Conservation (phyloP, 2,113 vertebrate genomes). For the Hemibagrus wyckioides region DNA sequence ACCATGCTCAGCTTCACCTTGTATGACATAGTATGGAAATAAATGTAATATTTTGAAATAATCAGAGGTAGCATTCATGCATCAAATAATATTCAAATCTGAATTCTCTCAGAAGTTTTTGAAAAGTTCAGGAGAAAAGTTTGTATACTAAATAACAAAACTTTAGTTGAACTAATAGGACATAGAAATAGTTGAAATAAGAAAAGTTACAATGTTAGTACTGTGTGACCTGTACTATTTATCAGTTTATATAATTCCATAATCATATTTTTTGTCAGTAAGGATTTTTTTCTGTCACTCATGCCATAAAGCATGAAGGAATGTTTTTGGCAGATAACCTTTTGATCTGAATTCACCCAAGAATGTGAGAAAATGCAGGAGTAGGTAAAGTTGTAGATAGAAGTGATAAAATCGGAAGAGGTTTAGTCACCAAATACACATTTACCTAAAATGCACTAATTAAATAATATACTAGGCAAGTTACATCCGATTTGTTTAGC, state of each 20-base stretch:
- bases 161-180: neutral
- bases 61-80: neutral
- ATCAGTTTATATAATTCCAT: neutral
- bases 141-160: neutral
- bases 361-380: conserved; percentile 58
- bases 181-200: neutral
- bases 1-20: neutral
- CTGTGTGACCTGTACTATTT: neutral
- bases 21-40: neutral
- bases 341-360: conserved; percentile 65
- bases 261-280: neutral
- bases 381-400: neutral
- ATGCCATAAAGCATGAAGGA: conserved; percentile 63
- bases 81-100: neutral
- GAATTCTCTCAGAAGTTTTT: neutral
- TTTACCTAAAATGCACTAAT: neutral
- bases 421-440: neutral
- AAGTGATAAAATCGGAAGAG: neutral
- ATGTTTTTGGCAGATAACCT: conserved; percentile 75
- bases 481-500: neutral
- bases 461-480: neutral
- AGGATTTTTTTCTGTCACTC: conserved; percentile 60
- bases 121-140: neutral
- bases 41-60: neutral
- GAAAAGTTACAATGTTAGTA: neutral